Evolutionary conservation across 2,113 vertebrate species (phyloP), one percentile per base, ranked within the genome.

Genomic region (Tauraco erythrolophus): DNA sequence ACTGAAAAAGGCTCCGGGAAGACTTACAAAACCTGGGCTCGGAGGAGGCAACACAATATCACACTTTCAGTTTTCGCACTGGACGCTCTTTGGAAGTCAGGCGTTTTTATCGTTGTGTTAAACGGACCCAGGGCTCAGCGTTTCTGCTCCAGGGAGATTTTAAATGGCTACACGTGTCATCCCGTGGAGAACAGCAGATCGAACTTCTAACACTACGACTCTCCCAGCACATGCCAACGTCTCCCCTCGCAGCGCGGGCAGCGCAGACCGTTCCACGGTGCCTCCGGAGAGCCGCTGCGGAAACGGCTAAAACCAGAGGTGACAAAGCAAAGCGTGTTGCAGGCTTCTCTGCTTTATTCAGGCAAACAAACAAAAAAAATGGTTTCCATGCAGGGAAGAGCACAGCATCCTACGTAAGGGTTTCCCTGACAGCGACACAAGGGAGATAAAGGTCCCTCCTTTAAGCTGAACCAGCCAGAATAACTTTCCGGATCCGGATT

Each of bases 141-240:
- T 79, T 79, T 72, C 94, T 10, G 91, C 91, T 92, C 77, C 91
- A 57, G 93, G 94, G 95, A 69, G 82, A 74, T 53, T 80, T 96
- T 96, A 95, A 97, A 66, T 35, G 78, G 89, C 82, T 25, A 84
- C 96, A 97, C n/a, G 84, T 91, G 92, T 92, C 92, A 88, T 25
- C 79, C 76, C 11, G 6, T 28, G 64, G 91, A 94, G 94, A 53
- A 64, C 6, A 75, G 93, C 50, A 53, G 70, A 74, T 2, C 64
- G 84, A 96, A 78, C 71, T 82, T 37, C 51, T 33, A 88, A 61
- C 16, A 10, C 65, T n/a, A 46, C 72, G 72, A 46, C 80, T 35
- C 71, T 68, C 80, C 61, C 71, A 54, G 68, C 76, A 45, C 82
- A 72, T 5, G n/a, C 79, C 78, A 88, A 43, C 60, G 21, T 51